phyloP scores from a whole-genome alignment of 1,140 invertebrate genomes.

The Lepidurus apus region DNA sequence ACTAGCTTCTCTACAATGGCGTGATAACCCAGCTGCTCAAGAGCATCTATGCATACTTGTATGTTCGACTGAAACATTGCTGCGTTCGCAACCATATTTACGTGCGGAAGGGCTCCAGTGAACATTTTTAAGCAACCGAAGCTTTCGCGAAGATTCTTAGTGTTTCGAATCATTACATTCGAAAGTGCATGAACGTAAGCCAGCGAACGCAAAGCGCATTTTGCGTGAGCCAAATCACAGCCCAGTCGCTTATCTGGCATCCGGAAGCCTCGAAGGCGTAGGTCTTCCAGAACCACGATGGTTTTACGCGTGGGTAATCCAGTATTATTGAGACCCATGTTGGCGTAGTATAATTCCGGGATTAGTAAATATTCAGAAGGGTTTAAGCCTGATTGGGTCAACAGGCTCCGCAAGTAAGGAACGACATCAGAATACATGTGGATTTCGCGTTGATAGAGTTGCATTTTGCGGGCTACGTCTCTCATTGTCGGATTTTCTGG shows the following conservation, averaged over 20 bases:
- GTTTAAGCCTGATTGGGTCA: not conserved
- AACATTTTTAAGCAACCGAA: not conserved
- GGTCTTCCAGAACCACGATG: slow-evolving; percentile 28
- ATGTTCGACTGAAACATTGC: not conserved
- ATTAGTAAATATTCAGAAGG: not conserved
- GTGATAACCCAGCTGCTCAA: not conserved
- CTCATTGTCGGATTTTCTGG: slow-evolving; percentile 26
- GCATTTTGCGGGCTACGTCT: not conserved
- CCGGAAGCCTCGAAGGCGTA: slow-evolving; percentile 3
- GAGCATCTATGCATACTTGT: not conserved
- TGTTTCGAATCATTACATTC: not conserved
- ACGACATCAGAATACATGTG: slow-evolving; percentile 23
- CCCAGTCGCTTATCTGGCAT: slow-evolving; percentile 32
- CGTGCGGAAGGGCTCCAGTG: not conserved
- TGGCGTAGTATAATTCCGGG: not conserved
- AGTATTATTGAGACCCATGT: not conserved
- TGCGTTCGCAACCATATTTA: not conserved
- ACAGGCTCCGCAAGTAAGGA: not conserved
- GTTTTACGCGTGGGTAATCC: slow-evolving; percentile 12
- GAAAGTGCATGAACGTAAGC: slow-evolving; percentile 32
- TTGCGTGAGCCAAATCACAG: slow-evolving; percentile 32
- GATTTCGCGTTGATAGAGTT: slow-evolving; percentile 32
- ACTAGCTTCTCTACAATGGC: not conserved
- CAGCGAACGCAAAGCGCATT: slow-evolving; percentile 24
- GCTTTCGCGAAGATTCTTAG: not conserved